Percentiles rank a stretch among this genome's conserved stretches.
Conservation (phyloP, 2,113 vertebrate species). For the Ceyx cyanopectus region DNA sequence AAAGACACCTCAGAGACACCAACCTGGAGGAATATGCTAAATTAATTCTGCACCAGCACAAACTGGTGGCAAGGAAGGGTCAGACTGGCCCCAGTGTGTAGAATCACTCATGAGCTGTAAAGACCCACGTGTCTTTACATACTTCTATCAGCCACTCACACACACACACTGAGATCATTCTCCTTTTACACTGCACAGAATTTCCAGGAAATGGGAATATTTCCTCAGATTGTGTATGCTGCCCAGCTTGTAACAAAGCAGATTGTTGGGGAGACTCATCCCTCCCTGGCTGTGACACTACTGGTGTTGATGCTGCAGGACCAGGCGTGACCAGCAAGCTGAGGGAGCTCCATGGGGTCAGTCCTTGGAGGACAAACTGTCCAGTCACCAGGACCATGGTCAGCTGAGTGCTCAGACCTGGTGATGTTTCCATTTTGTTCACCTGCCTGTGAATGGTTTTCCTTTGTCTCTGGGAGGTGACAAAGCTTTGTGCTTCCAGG, state of each 20-base stretch:
- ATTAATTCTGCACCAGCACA: neutral
- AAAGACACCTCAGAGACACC: neutral
- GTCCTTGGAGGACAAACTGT: neutral
- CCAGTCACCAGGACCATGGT: neutral
- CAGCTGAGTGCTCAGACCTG: neutral
- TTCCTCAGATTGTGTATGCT: conserved; percentile 24
- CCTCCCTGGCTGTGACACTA: neutral
- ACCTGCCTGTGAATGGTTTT: neutral
- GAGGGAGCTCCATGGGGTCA: neutral
- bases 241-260: neutral
- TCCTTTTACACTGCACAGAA: neutral
- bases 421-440: accelerated
- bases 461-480: neutral
- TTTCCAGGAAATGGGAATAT: conserved; percentile 31
- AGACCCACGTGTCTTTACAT: neutral
- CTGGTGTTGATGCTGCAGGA: neutral
- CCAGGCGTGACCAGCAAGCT: neutral
- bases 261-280: neutral
- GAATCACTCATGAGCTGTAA: neutral
- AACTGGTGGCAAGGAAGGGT: neutral
- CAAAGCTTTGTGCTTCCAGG: neutral
- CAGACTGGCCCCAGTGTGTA: accelerated
- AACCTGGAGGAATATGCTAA: neutral
- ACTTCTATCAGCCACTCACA: neutral
- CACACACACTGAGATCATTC: neutral